These are phyloP conservation scores for Girardinus metallicus DNA, from an alignment of 2,797 vertebrate species.

Conservation along the genomic window DNA sequence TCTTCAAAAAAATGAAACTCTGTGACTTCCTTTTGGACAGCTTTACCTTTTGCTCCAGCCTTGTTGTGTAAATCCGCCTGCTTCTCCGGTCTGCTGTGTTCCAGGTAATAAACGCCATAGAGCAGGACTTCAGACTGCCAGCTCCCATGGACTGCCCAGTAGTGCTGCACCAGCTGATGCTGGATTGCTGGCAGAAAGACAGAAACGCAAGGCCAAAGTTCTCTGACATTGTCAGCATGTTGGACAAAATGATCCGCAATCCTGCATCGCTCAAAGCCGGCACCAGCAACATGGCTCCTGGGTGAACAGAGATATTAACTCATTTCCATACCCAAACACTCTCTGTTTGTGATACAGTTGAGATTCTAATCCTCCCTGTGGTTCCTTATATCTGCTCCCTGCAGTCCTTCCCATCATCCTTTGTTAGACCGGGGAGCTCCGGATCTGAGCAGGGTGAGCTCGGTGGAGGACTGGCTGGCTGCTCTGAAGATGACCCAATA, in stretches of 20 bases:
- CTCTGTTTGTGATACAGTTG: conserved; percentile 1
- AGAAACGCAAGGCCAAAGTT: conserved; percentile 93
- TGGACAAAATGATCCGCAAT: conserved; percentile 98
- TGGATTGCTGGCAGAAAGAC: conserved; percentile 98
- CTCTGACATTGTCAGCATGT: conserved; percentile 92
- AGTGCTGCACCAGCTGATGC: conserved; percentile 93
- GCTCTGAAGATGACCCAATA: conserved; percentile 97
- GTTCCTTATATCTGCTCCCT: neutral
- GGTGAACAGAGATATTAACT: conserved; percentile 79
- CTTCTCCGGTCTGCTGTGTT: neutral
- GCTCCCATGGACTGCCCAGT: conserved; percentile 95
- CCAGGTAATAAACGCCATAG: conserved; percentile 95
- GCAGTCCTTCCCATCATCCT: conserved; percentile 90
- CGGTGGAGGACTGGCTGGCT: conserved; percentile 94
- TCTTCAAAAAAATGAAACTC: neutral
- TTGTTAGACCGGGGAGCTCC: conserved; percentile 92
- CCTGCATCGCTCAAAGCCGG: conserved; percentile 95
- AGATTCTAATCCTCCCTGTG: neutral
- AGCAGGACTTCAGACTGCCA: conserved; percentile 94
- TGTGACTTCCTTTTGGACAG: neutral
- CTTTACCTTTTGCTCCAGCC: neutral
- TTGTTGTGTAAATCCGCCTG: neutral
- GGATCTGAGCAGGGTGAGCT: conserved; percentile 93
- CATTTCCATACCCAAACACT: conserved; percentile 32
- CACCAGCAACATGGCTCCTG: conserved; percentile 87